These are phyloP conservation scores for Ictalurus punctatus DNA, from an alignment of 2,113 vertebrate species.

Conservation along the genomic window DNA sequence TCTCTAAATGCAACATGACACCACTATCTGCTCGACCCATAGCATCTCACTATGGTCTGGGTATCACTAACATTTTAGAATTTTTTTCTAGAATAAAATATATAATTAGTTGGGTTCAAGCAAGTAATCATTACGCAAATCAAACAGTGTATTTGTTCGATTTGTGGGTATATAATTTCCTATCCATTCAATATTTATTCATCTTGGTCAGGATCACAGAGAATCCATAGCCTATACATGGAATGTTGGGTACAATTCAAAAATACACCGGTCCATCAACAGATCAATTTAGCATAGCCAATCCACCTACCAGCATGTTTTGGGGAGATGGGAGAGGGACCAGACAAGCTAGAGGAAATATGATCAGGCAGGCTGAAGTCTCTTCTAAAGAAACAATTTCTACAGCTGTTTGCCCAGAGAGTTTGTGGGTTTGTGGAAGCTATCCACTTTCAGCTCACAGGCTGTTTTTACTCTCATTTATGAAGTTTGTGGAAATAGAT, in stretches of 20 bases:
- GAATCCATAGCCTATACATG: background rate
- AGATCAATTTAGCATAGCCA: too few species aligned
- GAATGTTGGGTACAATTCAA: too few species aligned
- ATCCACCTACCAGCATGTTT: too few species aligned
- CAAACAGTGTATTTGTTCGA: background rate
- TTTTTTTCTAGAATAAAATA: background rate
- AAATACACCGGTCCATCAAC: too few species aligned
- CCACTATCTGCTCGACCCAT: background rate
- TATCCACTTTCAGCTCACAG: background rate
- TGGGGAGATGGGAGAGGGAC: background rate
- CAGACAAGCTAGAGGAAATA: background rate
- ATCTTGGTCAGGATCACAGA: background rate
- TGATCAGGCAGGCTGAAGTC: background rate
- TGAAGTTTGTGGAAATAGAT: background rate
- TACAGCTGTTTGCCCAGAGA: background rate
- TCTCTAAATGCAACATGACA: slow-evolving; percentile 17
- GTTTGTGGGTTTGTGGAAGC: background rate
- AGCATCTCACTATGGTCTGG: background rate
- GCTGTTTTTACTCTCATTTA: background rate
- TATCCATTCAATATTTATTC: background rate
- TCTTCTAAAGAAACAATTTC: background rate
- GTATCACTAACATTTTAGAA: background rate
- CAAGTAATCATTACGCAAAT: background rate
- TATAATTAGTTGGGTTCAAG: background rate
- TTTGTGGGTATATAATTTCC: background rate